These are phyloP conservation scores for Drosophila kepulauana DNA, from an alignment of 1,140 invertebrate genomes.

Conservation along the genomic window DNA sequence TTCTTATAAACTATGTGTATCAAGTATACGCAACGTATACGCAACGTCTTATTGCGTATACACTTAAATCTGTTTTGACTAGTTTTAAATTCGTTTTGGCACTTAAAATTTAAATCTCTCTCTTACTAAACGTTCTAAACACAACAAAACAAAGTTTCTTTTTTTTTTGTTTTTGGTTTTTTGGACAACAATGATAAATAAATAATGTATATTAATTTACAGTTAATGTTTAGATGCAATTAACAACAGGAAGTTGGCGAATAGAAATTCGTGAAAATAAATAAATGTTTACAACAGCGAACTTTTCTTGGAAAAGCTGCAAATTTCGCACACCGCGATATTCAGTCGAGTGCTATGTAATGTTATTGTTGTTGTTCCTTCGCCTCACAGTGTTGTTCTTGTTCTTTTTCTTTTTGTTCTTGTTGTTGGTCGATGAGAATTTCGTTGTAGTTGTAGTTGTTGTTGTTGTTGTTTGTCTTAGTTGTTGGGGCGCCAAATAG, in stretches of 20 bases:
- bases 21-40: slow-evolving; percentile 75
- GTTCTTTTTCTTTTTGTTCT: slow-evolving; percentile 10
- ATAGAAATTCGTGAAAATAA: slow-evolving; percentile 22
- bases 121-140: slow-evolving; percentile 19
- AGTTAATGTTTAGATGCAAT: slow-evolving; percentile 36
- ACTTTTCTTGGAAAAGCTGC: slow-evolving; percentile 51
- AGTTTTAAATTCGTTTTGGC: slow-evolving; percentile 58
- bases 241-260: slow-evolving; percentile 45
- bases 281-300: slow-evolving; percentile 71
- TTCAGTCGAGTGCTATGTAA: slow-evolving; percentile 29
- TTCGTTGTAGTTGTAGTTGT: slow-evolving; percentile 35
- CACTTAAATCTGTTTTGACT: slow-evolving; percentile 56
- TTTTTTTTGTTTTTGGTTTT: too few species aligned
- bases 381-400: background rate
- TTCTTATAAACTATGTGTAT: slow-evolving; percentile 51
- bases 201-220: slow-evolving; percentile 28
- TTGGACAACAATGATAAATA: slow-evolving; percentile 61
- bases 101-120: slow-evolving; percentile 20
- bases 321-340: slow-evolving; percentile 30
- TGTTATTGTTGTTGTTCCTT: slow-evolving; percentile 13
- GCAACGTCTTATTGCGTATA: slow-evolving; percentile 62
- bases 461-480: slow-evolving; percentile 57
- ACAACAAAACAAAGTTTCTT: slow-evolving; percentile 45
- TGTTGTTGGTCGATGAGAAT: slow-evolving; percentile 21
- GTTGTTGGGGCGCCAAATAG: slow-evolving; percentile 50